Evolutionary conservation across 2,797 vertebrate genomes (phyloP).

Genomic region (Molossus molossus): DNA sequence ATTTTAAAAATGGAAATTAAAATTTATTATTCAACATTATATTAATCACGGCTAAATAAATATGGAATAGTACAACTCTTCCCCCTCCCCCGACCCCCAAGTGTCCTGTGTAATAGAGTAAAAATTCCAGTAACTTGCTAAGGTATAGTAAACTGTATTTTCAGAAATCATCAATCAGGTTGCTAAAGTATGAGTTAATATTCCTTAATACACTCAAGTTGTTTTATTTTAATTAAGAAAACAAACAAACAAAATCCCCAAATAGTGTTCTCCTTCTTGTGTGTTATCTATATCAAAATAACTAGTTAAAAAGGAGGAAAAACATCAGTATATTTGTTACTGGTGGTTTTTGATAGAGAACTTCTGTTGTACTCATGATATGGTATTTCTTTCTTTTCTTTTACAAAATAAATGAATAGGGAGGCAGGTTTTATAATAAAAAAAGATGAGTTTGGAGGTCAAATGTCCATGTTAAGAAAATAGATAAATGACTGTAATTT

Average conservation of each 20-base stretch:
- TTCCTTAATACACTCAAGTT: conserved; percentile 44
- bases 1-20: conserved; percentile 89
- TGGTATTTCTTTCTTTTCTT: neutral
- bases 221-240: conserved; percentile 46
- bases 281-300: conserved; percentile 31
- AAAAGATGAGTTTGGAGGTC: neutral
- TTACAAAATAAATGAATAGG: neutral
- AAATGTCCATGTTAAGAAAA: conserved; percentile 13
- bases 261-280: neutral
- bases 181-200: conserved; percentile 42
- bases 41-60: conserved; percentile 88
- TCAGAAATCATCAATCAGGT: conserved; percentile 78
- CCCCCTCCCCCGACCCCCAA: neutral
- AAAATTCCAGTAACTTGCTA: conserved; percentile 80
- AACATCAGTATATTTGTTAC: neutral
- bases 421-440: neutral
- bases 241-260: neutral
- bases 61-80: conserved; percentile 82
- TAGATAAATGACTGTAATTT: neutral
- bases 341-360: neutral
- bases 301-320: neutral
- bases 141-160: conserved; percentile 73
- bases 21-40: conserved; percentile 89
- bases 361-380: neutral
- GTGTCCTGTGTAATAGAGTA: conserved; percentile 75